phyloP scores from a whole-genome alignment of 2,797 vertebrate species.

The Telmatherina bonti region DNA sequence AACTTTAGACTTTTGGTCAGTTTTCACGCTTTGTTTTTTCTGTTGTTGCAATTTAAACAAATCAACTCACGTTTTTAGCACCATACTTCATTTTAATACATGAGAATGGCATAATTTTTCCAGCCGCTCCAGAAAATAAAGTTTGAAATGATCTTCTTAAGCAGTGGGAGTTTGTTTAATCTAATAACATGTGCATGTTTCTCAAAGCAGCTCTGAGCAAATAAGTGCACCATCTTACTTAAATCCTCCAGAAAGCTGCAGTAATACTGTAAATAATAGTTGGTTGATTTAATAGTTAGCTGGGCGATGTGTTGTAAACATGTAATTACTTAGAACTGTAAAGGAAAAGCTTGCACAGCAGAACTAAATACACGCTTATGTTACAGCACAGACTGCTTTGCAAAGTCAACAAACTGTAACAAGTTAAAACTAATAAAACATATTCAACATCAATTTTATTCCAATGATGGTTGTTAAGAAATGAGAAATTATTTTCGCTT shows the following conservation, averaged over 20 bases:
- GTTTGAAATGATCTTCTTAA: too few species aligned
- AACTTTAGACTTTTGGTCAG: not conserved
- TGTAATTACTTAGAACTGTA: constrained; percentile 13
- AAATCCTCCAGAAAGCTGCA: not conserved
- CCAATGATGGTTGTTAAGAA: not conserved
- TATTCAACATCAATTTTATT: not conserved
- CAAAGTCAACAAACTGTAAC: not conserved
- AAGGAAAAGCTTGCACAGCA: constrained; percentile 21
- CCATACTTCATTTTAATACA: not conserved
- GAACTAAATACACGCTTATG: constrained; percentile 7
- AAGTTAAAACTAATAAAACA: not conserved
- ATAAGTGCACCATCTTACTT: not conserved
- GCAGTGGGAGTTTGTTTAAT: too few species aligned
- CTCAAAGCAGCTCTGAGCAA: not conserved
- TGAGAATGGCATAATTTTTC: not conserved
- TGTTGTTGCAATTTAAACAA: not conserved
- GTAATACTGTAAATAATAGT: constrained; percentile 1
- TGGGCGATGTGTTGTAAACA: constrained; percentile 22
- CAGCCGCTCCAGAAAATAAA: not conserved
- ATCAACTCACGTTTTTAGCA: not conserved
- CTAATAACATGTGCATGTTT: not conserved
- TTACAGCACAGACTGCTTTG: not conserved
- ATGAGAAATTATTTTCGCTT: too few species aligned
- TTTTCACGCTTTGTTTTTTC: not conserved
- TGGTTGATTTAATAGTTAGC: constrained; percentile 4